Evolutionary conservation across 2,888 invertebrate genomes (phyloP).

Genomic region (Ectemnius continuus): DNA sequence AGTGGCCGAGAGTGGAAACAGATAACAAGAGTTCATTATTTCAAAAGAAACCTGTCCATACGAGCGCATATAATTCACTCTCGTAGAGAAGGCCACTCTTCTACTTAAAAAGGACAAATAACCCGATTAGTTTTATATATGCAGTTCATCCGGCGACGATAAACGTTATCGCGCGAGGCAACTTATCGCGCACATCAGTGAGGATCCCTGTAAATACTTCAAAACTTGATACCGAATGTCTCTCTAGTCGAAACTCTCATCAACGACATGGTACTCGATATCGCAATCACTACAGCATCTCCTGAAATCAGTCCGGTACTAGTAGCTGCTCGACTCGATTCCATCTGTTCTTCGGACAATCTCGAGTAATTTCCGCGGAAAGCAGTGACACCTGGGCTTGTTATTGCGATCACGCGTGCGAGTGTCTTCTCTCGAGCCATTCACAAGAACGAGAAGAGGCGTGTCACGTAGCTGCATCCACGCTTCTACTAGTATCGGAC

Average conservation of each 20-base stretch:
- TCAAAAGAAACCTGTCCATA: not conserved
- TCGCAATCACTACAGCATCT: no score
- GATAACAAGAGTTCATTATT: no score
- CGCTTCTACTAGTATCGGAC: slow-evolving; percentile 14
- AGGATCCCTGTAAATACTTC: slow-evolving; percentile 10
- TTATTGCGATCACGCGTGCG: no score
- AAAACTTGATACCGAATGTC: not conserved
- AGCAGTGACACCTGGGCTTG: no score
- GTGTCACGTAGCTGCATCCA: slow-evolving; percentile 8
- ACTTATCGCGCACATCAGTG: slow-evolving; percentile 33
- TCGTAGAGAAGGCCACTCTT: not conserved
- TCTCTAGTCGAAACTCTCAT: no score
- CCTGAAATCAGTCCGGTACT: no score
- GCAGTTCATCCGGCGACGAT: slow-evolving; percentile 26
- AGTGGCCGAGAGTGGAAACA: no score
- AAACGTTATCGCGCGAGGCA: slow-evolving; percentile 34
- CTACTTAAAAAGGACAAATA: slow-evolving; percentile 17
- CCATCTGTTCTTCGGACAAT: no score
- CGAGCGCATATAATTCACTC: not conserved
- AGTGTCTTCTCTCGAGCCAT: not conserved
- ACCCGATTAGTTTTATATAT: slow-evolving; percentile 30
- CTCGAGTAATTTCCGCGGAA: no score
- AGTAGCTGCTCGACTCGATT: no score
- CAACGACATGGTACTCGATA: no score
- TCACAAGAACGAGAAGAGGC: slow-evolving; percentile 21